Base-by-base conservation (phyloP, 2,888 invertebrate species). In the Meganola albula region DNA sequence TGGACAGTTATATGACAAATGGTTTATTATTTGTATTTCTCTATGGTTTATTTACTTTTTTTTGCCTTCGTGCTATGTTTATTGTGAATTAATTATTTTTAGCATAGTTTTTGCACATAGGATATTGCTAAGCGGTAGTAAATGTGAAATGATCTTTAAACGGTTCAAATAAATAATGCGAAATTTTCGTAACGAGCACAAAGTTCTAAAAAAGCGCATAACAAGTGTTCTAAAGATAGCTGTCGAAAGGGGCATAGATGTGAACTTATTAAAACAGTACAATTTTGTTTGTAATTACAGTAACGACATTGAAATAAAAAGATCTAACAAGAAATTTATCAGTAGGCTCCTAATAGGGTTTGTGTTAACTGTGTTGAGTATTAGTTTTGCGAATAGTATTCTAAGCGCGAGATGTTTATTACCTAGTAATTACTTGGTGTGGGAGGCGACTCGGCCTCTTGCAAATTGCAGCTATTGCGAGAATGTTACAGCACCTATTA, bases 381-480 rank as follows among this genome's bases (percentile, higher is more conserved):
- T 63, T 32, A 58, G 48, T 51, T 51, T 62, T 37, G 51, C 68
- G 14, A 62, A 73, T 42, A 68, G 59, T 65, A 47, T 89, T 46
- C 53, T 89, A 50, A 88, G 89, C 55, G 84, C 90, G 46, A 88
- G 93, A 61, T 96, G 96, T 76, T 76, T 95, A 45, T 64, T 96
- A 63, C 91, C 93, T 46, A 94, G 93, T 73, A 95, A 95, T 84
- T 94, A 93, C 70, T 85, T 96, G 39, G 82, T 95, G 47, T 94
- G 94, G 94, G 96, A 96, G 80, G 93, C 93, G 31, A 92, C 94
- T 11, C 87, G 96, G 48, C 96, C 96, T 12, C 85, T 94, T 31
- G 92, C 94, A 11, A 89, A 94, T 75, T 96, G 96, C 66, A 83
- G 87, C 55, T 93, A 93, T 74, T 96, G 96, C 77, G 75, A 80